Evolutionary conservation across 2,888 invertebrate genomes (phyloP).

Genomic region (Drosophila histrio): DNA sequence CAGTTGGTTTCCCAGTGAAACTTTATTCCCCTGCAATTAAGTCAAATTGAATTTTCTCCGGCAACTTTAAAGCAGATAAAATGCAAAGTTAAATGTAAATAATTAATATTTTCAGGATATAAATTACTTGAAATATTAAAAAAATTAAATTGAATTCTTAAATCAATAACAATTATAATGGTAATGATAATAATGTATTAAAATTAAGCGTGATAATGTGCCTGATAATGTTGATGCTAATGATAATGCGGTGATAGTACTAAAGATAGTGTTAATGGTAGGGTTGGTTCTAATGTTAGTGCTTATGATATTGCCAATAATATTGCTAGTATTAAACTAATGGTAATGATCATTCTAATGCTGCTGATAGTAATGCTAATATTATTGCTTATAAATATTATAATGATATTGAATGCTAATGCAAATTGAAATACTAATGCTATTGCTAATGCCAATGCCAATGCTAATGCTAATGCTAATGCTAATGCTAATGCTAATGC

Average conservation of each 20-base stretch:
- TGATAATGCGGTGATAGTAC: no score
- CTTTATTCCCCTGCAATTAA: conserved; percentile 35
- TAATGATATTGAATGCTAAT: background rate
- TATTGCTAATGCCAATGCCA: background rate
- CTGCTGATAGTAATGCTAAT: background rate
- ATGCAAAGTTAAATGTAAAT: background rate
- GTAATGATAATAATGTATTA: no score
- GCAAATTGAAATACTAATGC: background rate
- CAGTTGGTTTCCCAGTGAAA: background rate
- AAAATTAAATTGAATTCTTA: background rate
- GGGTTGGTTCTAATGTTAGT: background rate
- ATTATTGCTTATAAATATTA: background rate
- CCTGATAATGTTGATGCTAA: no score
- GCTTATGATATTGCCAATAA: background rate
- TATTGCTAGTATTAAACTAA: background rate
- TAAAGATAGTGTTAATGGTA: no score
- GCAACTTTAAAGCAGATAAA: background rate
- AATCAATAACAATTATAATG: background rate
- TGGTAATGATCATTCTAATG: background rate
- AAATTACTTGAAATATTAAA: background rate
- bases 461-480: no score
- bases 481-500: no score
- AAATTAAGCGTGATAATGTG: no score
- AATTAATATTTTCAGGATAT: background rate
- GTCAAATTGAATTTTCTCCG: conserved; percentile 26